These are phyloP conservation scores for Schizaphis graminum DNA, from an alignment of 2,888 invertebrate species.

Conservation along the genomic window DNA sequence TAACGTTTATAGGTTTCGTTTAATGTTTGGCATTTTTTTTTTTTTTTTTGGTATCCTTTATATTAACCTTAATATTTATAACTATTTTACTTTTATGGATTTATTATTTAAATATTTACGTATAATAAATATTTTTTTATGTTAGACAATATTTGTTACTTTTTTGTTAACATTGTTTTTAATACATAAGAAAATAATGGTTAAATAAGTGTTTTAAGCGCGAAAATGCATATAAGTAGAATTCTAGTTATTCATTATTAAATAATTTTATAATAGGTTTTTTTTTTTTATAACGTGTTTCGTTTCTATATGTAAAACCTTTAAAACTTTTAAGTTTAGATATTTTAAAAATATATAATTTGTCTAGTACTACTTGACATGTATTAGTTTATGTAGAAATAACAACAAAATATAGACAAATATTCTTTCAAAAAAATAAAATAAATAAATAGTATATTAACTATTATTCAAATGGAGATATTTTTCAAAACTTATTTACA, in stretches of 20 bases:
- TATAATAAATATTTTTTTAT: background rate
- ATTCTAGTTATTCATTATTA: background rate
- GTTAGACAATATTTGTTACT: background rate
- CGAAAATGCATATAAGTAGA: background rate
- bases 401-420: background rate
- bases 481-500: background rate
- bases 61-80: background rate
- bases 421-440: background rate
- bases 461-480: background rate
- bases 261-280: background rate
- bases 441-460: too few species aligned
- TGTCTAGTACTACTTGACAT: background rate
- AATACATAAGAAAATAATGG: background rate
- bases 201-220: background rate
- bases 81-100: background rate
- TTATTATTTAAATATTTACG: background rate
- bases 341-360: background rate
- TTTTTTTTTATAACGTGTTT: background rate
- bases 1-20: constrained; percentile 51
- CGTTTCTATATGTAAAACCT: background rate
- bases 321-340: background rate
- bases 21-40: background rate
- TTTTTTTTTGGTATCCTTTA: constrained; percentile 4
- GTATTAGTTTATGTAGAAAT: background rate
- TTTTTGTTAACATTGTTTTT: background rate